phyloP scores from a whole-genome alignment of 2,113 vertebrate genomes.

The Melanerpes formicivorus region DNA sequence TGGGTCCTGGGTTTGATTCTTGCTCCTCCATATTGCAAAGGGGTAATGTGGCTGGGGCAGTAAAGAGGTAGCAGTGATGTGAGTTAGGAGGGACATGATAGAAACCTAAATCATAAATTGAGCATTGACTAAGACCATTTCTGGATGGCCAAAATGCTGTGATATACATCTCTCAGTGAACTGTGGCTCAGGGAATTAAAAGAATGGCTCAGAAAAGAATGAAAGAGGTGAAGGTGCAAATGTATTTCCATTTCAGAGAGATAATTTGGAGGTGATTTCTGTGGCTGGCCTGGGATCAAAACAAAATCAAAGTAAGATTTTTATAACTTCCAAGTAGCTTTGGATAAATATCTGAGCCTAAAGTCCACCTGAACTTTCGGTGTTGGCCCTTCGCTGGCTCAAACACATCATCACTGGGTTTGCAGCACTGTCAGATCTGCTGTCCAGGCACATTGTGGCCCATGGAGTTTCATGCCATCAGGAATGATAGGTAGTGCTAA shows the following conservation, averaged over 20 bases:
- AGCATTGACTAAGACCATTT: neutral
- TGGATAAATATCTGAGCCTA: neutral
- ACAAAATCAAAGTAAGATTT: neutral
- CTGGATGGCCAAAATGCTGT: neutral
- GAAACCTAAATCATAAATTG: neutral
- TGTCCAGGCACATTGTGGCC: neutral
- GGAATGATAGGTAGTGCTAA: neutral
- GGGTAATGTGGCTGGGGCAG: neutral
- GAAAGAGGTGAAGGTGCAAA: neutral
- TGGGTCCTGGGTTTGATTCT: neutral
- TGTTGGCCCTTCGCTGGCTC: neutral
- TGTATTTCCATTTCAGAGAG: neutral
- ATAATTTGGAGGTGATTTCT: neutral
- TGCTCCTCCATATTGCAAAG: neutral
- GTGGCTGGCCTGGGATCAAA: neutral
- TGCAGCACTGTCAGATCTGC: neutral
- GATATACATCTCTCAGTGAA: neutral
- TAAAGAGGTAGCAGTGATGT: fast-evolving
- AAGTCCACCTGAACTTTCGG: neutral
- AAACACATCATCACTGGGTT: neutral
- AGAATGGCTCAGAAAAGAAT: neutral
- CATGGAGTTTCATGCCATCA: neutral
- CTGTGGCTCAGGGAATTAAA: neutral
- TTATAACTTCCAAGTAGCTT: neutral
- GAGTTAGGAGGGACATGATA: neutral